These are phyloP conservation scores for Pantelozetes paolii DNA, from an alignment of 2,888 invertebrate genomes.

Conservation along the genomic window DNA sequence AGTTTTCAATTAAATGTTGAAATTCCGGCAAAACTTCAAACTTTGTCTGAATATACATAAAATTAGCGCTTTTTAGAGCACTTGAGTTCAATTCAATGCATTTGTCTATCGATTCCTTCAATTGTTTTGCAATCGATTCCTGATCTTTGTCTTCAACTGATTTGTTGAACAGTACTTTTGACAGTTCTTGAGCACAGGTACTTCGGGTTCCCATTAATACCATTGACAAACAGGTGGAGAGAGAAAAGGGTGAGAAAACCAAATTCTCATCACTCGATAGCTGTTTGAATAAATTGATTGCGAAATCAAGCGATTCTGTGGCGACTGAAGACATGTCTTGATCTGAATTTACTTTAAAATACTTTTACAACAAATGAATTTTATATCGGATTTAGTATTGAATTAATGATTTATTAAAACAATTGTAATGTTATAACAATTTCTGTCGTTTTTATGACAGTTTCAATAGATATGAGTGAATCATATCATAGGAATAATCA, in stretches of 20 bases:
- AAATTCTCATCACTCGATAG: background rate
- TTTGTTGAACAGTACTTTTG: background rate
- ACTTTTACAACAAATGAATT: too few species aligned
- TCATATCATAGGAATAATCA: too few species aligned
- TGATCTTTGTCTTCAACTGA: background rate
- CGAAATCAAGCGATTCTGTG: background rate
- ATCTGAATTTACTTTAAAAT: too few species aligned
- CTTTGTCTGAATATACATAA: constrained; percentile 4
- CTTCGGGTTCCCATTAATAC: background rate
- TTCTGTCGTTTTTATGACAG: too few species aligned
- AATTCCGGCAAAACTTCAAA: constrained; percentile 13
- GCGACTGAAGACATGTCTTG: background rate
- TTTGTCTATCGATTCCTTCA: background rate
- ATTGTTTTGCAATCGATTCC: background rate
- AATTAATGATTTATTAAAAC: too few species aligned
- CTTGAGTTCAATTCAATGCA: background rate
- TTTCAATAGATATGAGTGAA: too few species aligned
- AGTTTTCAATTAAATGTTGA: background rate
- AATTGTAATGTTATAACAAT: too few species aligned
- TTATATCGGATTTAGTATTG: too few species aligned
- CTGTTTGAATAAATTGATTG: background rate
- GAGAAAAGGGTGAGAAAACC: constrained; percentile 11
- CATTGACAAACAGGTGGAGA: background rate
- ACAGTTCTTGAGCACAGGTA: background rate
- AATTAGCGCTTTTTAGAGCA: background rate